Conservation (phyloP, 92 coral and sea anemone species). For the Parazoanthus atlanticus region DNA sequence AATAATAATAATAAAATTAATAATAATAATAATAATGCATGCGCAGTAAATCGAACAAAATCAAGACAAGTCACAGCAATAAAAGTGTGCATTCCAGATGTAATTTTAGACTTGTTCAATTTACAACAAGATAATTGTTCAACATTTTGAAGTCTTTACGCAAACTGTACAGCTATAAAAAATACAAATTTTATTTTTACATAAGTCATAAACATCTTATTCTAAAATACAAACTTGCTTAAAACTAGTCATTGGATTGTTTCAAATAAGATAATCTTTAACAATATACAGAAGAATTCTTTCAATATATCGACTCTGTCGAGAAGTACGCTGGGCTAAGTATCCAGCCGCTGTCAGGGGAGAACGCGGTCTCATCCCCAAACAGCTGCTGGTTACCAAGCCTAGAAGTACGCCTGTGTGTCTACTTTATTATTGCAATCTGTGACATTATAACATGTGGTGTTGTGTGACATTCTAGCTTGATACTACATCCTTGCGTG, state of each 20-base stretch:
- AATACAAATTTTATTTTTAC: conserved; percentile 20
- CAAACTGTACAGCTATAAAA: conserved; percentile 31
- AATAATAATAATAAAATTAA: neutral
- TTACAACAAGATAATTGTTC: neutral
- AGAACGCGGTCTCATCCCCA: too few relatives aligned
- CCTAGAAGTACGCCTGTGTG: neutral
- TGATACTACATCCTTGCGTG: neutral
- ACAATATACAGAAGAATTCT: neutral
- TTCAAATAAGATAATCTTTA: neutral
- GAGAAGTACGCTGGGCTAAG: too few relatives aligned
- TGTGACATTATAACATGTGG: neutral
- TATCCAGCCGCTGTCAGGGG: too few relatives aligned
- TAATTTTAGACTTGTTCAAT: conserved; percentile 2
- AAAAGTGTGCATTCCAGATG: neutral
- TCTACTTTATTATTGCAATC: neutral
- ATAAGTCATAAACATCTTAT: conserved; percentile 33
- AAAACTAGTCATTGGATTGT: neutral
- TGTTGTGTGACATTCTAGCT: neutral
- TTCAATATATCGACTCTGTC: neutral
- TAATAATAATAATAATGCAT: neutral
- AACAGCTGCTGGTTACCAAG: too few relatives aligned
- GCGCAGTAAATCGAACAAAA: neutral
- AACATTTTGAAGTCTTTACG: conserved; percentile 9
- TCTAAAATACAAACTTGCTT: conserved; percentile 23
- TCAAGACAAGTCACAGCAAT: neutral